Conservation (phyloP, 2,888 invertebrate genomes). For the Oxytorus armatus region DNA sequence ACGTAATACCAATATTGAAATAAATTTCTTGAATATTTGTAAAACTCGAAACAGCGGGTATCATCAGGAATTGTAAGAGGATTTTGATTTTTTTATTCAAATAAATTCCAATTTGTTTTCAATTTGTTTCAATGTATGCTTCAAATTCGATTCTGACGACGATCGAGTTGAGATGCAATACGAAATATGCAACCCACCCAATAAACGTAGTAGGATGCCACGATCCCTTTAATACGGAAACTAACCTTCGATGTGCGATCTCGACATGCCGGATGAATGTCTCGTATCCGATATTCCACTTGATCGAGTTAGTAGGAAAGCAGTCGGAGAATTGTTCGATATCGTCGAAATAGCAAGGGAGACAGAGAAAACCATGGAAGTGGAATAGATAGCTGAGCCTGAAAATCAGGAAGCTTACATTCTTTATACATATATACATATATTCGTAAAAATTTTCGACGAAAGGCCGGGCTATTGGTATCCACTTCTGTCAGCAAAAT, state of each 20-base stretch:
- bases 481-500: slow-evolving; percentile 12
- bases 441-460: slow-evolving; percentile 2
- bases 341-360: neutral
- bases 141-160: no score
- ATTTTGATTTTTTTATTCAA: no score
- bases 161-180: neutral
- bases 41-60: no score
- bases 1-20: no score
- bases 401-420: slow-evolving; percentile 3
- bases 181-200: neutral
- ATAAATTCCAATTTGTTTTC: no score
- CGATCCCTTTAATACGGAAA: neutral
- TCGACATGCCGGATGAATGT: neutral
- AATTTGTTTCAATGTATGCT: no score
- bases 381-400: neutral
- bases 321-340: slow-evolving; percentile 13
- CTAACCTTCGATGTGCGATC: neutral
- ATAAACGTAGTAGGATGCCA: neutral
- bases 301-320: slow-evolving; percentile 37
- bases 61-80: no score
- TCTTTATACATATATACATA: no score
- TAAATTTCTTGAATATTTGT: no score
- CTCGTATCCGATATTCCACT: slow-evolving; percentile 43
- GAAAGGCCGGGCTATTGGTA: neutral
- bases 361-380: neutral